Evolutionary conservation across 2,888 invertebrate genomes (phyloP), one percentile per base, ranked within the genome.

Genomic region (Lasioglossum malachurum): DNA sequence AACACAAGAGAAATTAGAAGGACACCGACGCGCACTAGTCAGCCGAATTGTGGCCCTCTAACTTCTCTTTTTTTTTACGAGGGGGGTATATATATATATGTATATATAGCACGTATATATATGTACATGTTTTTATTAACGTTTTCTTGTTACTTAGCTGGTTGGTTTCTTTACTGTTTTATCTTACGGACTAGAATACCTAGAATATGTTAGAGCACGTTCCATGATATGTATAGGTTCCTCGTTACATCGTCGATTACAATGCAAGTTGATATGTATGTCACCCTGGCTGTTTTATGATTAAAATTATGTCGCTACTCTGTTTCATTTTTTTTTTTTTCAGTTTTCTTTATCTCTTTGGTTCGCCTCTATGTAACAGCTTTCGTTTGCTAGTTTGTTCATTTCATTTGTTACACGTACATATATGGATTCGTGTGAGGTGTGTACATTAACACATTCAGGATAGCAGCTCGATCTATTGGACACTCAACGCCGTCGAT

Each of bases 221-320:
- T 92, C 93, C 89, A 91, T 94, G 94, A 95, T 94, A 95, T 94
- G 94, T 94, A 93, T 94, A 93, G 87, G 88, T 94, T 93, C 90
- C 87, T 90, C 90, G 92, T 89, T 88, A 90, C 90, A 88, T 92
- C 89, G 89, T 87, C 87, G 89, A 87, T 92, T 90, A 92, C 90
- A 92, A 92, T 92, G 92, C 84, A 87, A 87, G 86, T 91, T 94
- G 94, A 94, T 94, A 94, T 94, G 94, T 94, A 93, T 90, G 85
- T 85, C 82, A 79, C 82, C 78, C 81, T 88, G 88, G 84, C 83
- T 80, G 82, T 72, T 76, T 72, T 76, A 81, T 71, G 74, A 27
- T 82, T 72, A 75, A 82, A 72, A 41, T 73, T 77, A 82, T 27
- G 75, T 60, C 72, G 60, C 86, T 82, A 79, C n/a, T 71, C 69